A percentile compares a stretch with the other conserved stretches of the same genome.
These are phyloP conservation scores for Xenus cinereus DNA, from an alignment of 2,113 vertebrate species.

Conservation along the genomic window DNA sequence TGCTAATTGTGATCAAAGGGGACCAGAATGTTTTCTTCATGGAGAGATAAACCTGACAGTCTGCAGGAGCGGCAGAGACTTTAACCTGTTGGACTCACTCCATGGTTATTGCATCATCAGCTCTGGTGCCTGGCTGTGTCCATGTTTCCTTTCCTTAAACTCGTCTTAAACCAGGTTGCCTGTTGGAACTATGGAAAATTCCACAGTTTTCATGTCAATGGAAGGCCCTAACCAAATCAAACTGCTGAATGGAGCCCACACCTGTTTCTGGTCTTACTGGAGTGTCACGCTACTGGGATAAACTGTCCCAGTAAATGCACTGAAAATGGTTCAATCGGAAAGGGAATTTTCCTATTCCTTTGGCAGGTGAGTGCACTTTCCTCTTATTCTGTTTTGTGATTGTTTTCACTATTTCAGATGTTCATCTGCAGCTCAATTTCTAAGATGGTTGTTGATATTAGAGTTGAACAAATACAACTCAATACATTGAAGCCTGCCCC, in stretches of 20 bases:
- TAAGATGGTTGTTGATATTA: background rate
- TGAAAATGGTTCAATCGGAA: background rate
- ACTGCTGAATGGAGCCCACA: background rate
- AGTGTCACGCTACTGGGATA: no score
- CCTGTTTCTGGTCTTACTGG: background rate
- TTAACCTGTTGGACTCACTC: background rate
- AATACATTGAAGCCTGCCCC: background rate
- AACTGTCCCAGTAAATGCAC: background rate
- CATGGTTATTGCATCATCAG: background rate
- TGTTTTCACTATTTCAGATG: background rate
- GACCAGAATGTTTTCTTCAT: background rate
- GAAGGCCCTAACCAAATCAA: background rate
- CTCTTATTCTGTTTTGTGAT: background rate
- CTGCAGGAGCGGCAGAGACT: background rate
- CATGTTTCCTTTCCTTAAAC: background rate
- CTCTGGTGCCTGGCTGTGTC: background rate
- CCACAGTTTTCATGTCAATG: background rate
- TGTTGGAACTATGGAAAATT: background rate
- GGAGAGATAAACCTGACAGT: background rate
- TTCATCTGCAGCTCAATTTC: background rate
- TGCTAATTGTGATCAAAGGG: background rate
- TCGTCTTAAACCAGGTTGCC: background rate
- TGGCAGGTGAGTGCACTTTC: background rate
- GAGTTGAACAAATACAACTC: background rate
- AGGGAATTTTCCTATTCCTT: background rate